Conservation (phyloP, 1,140 invertebrate genomes). For the Heliconius hermathena region DNA sequence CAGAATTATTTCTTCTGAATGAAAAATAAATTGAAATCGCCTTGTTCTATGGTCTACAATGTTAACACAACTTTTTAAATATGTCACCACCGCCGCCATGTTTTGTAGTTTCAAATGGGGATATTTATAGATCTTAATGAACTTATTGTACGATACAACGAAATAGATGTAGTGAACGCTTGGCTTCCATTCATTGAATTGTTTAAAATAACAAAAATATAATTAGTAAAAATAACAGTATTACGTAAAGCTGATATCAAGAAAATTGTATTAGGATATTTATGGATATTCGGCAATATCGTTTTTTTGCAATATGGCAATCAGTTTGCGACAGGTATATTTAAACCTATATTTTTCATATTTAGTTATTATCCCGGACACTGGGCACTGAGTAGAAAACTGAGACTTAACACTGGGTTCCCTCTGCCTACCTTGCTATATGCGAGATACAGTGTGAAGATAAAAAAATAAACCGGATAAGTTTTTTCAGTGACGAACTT, state of each 20-base stretch:
- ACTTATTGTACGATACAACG: not conserved
- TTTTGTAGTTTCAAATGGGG: not conserved
- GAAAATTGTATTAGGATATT: too few relatives aligned
- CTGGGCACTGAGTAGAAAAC: too few relatives aligned
- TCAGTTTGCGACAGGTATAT: too few relatives aligned
- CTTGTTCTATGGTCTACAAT: not conserved
- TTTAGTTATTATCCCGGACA: too few relatives aligned
- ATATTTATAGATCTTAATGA: constrained; percentile 2
- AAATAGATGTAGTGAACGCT: not conserved
- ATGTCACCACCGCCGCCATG: not conserved
- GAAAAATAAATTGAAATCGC: not conserved
- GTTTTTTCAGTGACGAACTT: not conserved
- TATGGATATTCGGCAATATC: too few relatives aligned
- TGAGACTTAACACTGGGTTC: too few relatives aligned
- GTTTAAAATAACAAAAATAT: too few relatives aligned
- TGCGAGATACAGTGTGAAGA: too few relatives aligned
- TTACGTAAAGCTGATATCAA: not conserved
- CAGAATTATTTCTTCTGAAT: not conserved
- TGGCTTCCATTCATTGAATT: not conserved
- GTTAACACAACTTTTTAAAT: not conserved
- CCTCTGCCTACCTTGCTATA: too few relatives aligned
- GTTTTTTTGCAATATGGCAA: too few relatives aligned
- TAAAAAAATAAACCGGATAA: not conserved
- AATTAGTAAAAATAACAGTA: not conserved
- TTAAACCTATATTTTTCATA: too few relatives aligned